Percentiles rank a stretch among this genome's conserved stretches.
Conservation (phyloP, 2,797 vertebrate species). For the Ceryle rudis region DNA sequence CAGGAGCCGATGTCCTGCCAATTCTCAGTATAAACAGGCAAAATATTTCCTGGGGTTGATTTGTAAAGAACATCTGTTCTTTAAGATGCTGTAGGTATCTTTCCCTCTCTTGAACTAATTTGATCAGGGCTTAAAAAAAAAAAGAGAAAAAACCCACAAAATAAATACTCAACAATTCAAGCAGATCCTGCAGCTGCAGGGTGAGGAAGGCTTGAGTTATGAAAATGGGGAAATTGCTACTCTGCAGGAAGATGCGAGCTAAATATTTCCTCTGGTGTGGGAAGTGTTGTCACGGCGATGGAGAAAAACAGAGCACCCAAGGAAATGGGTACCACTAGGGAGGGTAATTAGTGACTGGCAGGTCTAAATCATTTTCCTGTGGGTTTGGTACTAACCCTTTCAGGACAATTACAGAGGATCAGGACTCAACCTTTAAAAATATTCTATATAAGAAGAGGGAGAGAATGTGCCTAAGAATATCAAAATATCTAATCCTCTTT, state of each 20-base stretch:
- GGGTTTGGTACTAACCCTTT: not conserved
- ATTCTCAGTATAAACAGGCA: not conserved
- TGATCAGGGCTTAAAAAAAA: not conserved
- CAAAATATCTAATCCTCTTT: not conserved
- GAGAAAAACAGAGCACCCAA: not conserved
- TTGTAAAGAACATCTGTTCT: conserved; percentile 15
- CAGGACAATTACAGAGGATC: not conserved
- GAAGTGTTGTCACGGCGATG: not conserved
- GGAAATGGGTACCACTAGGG: not conserved
- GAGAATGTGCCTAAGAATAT: not conserved
- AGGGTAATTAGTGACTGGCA: not conserved
- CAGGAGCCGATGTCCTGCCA: conserved; percentile 26
- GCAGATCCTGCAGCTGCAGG: not conserved
- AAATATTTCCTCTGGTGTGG: not conserved
- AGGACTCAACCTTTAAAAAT: not conserved
- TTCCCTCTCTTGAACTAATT: not conserved
- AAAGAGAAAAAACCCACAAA: not conserved
- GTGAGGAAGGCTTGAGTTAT: not conserved
- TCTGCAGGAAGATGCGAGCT: not conserved
- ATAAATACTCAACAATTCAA: not conserved
- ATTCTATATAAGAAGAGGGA: not conserved
- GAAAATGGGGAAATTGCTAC: not conserved
- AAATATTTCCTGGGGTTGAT: conserved; percentile 27
- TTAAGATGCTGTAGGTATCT: not conserved
- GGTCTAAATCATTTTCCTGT: not conserved